Evolutionary conservation across 2,797 vertebrate genomes (phyloP), one percentile per base, ranked within the genome.

Genomic region (Toxotes lorentzi): DNA sequence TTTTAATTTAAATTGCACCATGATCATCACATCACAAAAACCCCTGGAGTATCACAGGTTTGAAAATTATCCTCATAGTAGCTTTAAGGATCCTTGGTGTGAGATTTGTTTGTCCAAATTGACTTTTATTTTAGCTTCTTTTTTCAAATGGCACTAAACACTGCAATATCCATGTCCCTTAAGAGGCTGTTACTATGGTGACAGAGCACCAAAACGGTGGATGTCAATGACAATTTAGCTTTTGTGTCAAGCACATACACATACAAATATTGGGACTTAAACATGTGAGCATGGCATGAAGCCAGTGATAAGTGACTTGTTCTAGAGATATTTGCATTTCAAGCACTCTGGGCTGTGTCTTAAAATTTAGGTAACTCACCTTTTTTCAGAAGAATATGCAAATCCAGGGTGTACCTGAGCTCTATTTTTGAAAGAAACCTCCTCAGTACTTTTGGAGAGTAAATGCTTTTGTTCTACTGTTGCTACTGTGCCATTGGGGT

Each of bases 101-200:
- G 51, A 74, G 19, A 78, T 82, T 56, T 68, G 8, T 70, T 69
- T 0, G 51, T 47, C 32, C 51, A 76, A 78, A 76, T 41, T 41
- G 0, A 60, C 64, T 83, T 72, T 78, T 32, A 47, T 23, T 74
- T 41, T 24, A 43, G 59, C 40, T 57, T 79, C 30, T 54, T 74
- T 51, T 75, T 61, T 73, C 30, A 79, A 64, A 87, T 66, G 76
- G 38, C 66, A 61, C 58, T 32, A 76, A 82, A 78, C 62, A 30
- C 69, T 72, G 76, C 76, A 79, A 87, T 82, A 86, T 80, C 34
- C 48, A 69, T 70, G 57, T 88, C 76, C 74, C 48, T 54, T 59
- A 68, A 83, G 75, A 86, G 78, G 81, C 78, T 80, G 89, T 89
- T 89, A 73, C 88, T 86, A 89, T 89, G 81, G 88, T 50, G 76